Base-by-base conservation (phyloP, 2,113 vertebrate species). In the Tachysurus vachellii region DNA sequence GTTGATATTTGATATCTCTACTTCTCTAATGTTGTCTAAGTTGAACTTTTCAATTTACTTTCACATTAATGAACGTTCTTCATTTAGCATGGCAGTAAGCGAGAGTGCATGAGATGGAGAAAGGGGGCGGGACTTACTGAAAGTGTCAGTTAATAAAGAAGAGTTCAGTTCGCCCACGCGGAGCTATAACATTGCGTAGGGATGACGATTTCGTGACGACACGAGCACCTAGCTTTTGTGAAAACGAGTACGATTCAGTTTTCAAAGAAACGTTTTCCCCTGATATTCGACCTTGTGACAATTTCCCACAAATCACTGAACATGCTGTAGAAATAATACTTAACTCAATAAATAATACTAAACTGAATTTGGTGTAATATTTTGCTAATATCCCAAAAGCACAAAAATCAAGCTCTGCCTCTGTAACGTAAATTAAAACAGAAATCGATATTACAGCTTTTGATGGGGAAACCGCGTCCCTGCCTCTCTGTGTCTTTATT, bases 381-480 rank as follows among this genome's bases (percentile, higher is more conserved):
- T 61, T 85, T 61, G 50, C n/a, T 47, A 50, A 44, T 23, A 13
- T 0, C 7, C 2, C 66, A 31, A 14, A 59, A 50, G 59, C 13
- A 10, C 61, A 47, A 77, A 82, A 85, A 36, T 36, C 12, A 57
- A 62, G n/a, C 26, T 54, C 5, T 54, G 50, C 16, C 13, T 3
- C 13, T 44, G n/a, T 77, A 28, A 73, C 57, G 82, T 86, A 86
- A 89, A 87, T 86, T 88, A 44, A 88, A 85, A 73, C 47, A 28
- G 80, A 82, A 89, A 89, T 89, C 88, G 76, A 86, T 89, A 86
- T 66, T 50, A 88, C 62, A 73, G 42, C 77, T 87, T 90, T 88
- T 85, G 79, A 88, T 85, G 61, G 77, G 87, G 85, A 87, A 89
- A 76, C 54, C 16, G 56, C 61, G 70, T 88, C 82, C 85, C 56